Percentiles rank a stretch among this genome's conserved stretches.
Evolutionary conservation across 2,113 vertebrate species (phyloP).

Genomic region (Muntiacus reevesi): DNA sequence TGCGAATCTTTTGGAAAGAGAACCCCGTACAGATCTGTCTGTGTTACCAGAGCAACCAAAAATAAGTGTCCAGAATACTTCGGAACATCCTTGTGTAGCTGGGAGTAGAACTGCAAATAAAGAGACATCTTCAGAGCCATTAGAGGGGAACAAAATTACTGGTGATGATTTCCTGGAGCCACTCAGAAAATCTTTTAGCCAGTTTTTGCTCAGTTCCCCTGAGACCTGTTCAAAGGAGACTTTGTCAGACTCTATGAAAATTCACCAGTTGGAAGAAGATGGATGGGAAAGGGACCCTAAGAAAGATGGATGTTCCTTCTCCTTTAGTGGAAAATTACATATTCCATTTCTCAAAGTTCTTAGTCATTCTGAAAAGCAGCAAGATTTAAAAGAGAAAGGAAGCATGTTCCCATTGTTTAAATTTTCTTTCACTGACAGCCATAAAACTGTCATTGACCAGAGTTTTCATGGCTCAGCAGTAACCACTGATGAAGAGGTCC

Average conservation of each 20-base stretch:
- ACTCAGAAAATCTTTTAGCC: conserved; percentile 90
- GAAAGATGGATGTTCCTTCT: conserved; percentile 76
- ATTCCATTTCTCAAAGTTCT: conserved; percentile 78
- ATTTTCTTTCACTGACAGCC: conserved; percentile 83
- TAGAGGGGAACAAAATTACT: conserved; percentile 47
- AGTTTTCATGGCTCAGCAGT: conserved; percentile 34
- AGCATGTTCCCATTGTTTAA: conserved; percentile 84
- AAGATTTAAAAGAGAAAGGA: conserved; percentile 67
- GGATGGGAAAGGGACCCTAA: conserved; percentile 58
- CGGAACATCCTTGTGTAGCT: not conserved
- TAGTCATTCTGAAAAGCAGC: conserved; percentile 78
- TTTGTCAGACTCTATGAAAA: conserved; percentile 62
- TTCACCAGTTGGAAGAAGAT: conserved; percentile 81
- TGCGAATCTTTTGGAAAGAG: conserved; percentile 63
- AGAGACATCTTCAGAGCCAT: conserved; percentile 33
- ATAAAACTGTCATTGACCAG: conserved; percentile 60
- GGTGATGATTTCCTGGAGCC: conserved; percentile 86
- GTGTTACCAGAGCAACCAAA: conserved; percentile 35
- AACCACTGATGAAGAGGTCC: conserved; percentile 33
- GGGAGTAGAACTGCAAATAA: conserved; percentile 15
- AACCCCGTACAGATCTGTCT: conserved; percentile 33
- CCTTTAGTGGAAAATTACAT: conserved; percentile 79
- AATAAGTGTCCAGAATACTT: not conserved
- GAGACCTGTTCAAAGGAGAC: conserved; percentile 70
- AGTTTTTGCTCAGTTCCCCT: conserved; percentile 82